Evolutionary conservation across 2,888 invertebrate species (phyloP), one percentile per base, ranked within the genome.

Genomic region (Julus scandinavius): DNA sequence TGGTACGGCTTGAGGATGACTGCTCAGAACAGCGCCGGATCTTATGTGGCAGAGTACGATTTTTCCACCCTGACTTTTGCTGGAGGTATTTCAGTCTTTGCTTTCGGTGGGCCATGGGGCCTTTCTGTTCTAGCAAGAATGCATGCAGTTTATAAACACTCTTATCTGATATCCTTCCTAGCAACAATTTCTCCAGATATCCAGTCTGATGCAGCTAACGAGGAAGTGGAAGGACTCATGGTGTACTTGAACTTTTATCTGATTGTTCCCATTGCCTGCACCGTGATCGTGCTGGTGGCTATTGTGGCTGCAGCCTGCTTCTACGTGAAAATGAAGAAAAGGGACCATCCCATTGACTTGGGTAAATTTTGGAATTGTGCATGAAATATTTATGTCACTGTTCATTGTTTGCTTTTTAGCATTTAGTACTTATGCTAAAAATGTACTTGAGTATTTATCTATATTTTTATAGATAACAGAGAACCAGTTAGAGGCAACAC

Each of bases 1-100:
- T 97, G 98, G 97, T 98, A 98, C 92, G 96, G 96, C 91, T 94
- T 98, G 90, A 94, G 97, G 90, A 97, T 98, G 58, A 97, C 97
- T 49, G 89, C 89, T 29, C 88, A 88, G 29, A 89, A 88, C 41
- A 88, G 89, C 38, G 89, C 89, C 9, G 89, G 89, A 5, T 89
- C 89, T 20, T 50, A 88, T 20, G 83, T 88, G 38, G 88, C 88
- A 0, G 72, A 87, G 20, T 89, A 88, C 84, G 87, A 88, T 86
- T 89, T 89, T 84, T 87, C 89, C 15, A 89, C 89, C 5, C 58
- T 89, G 45, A 89, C 89, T 9, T 45, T 80, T 58, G 85, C 86
- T 7, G 89, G 89, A 88, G 89, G 89, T 89, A 85, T n/a, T 6
- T 1, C 6, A 29, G 20, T 41, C 9, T 15, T n/a, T 17, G 5